phyloP scores from a whole-genome alignment of 1,140 invertebrate species.

The Solenopsis fugax region DNA sequence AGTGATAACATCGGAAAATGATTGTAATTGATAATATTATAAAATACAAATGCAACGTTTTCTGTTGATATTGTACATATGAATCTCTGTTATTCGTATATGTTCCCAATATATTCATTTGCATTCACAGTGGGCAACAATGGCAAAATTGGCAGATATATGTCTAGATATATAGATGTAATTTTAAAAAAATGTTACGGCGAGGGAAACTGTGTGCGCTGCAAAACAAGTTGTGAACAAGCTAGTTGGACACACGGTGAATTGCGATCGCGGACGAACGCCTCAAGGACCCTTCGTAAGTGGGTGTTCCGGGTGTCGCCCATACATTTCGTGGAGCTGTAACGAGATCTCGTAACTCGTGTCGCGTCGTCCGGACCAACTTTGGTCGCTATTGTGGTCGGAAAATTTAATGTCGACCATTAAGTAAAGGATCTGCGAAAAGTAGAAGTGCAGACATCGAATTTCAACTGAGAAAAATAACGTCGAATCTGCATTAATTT shows the following conservation, averaged over 20 bases:
- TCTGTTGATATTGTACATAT: background rate
- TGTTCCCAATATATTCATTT: background rate
- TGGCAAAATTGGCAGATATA: slow-evolving; percentile 10
- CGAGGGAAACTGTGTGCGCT: slow-evolving; percentile 28
- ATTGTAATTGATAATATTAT: background rate
- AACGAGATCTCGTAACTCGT: slow-evolving; percentile 75
- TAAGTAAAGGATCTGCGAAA: slow-evolving; percentile 51
- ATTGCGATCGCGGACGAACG: slow-evolving; percentile 45
- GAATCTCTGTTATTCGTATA: background rate
- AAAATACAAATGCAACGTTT: background rate
- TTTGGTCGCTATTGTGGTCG: slow-evolving; percentile 65
- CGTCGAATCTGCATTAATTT: background rate
- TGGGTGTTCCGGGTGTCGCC: slow-evolving; percentile 63
- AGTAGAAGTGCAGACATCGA: background rate
- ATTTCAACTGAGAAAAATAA: background rate
- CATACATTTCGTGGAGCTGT: slow-evolving; percentile 70
- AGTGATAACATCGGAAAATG: background rate
- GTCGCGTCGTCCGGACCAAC: slow-evolving; percentile 67
- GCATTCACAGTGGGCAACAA: background rate
- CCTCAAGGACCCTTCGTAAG: slow-evolving; percentile 41
- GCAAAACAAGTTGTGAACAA: slow-evolving; percentile 56
- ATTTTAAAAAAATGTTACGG: slow-evolving; percentile 1
- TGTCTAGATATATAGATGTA: background rate
- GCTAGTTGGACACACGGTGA: slow-evolving; percentile 29
- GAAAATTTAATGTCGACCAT: slow-evolving; percentile 72